Base-by-base conservation (phyloP, 2,888 invertebrate species). In the Tridacna crocea region DNA sequence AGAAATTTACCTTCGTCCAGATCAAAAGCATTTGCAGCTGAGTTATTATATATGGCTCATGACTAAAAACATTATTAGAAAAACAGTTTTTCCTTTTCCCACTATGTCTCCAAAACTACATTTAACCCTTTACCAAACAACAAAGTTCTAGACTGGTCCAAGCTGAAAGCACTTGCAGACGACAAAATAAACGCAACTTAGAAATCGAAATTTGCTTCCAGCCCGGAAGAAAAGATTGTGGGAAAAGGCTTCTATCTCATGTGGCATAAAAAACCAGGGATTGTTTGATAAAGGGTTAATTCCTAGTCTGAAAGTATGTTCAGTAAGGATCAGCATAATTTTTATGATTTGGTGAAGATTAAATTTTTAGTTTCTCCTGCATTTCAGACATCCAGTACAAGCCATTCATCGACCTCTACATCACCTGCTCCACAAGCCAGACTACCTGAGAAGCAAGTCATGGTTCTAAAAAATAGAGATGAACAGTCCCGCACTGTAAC, bases 401-500 rank as follows among this genome's bases (percentile, higher is more conserved):
- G 72, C n/a, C 72, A 70, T 66, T 46, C 74, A 48, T 81, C 84
- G 15, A 77, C 77, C n/a, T 85, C 85, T 2, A 79, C 78, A 19
- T 85, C 87, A 26, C 83, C 84, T 6, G 75, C 83, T 47, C 77
- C 87, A 12, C 47, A 60, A 8, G 70, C 79, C 11, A 60, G 79
- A 10, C 83, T 83, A n/a, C 81, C 83, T 55, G 90, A 89, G 60
- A 90, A 90, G 55, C 88, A 85, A 12, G 88, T 91, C 22, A 88
- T 89, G 61, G 88, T 90, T 17, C 72, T 91, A 24, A 87, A 87
- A 27, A 81, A 88, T 8, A 77, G 90, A 47, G 90, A 91, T 15
- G 90, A 89, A 51, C 60, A 65, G 10, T 47, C 73, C 19, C 58
- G 87, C 13, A 26, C 76, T 3, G 19, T 84, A 27, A 75, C 82